A percentile compares a stretch with the other conserved stretches of the same genome.
phyloP scores from a whole-genome alignment of 2,888 invertebrate species.

The Pseudococcus longispinus region DNA sequence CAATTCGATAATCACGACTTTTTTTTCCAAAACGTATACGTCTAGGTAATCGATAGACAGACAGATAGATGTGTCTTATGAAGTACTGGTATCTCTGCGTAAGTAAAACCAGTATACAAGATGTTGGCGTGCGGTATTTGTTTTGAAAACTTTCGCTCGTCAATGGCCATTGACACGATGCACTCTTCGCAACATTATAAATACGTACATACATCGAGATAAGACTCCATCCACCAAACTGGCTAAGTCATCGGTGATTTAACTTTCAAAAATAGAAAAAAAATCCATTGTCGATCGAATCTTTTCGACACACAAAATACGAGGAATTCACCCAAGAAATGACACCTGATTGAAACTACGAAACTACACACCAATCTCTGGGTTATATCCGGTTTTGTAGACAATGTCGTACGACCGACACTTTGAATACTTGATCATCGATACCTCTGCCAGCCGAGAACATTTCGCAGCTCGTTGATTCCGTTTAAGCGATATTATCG shows the following conservation, averaged over 20 bases:
- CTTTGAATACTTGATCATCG: no score
- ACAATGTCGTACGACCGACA: not conserved
- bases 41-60: no score
- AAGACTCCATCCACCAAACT: not conserved
- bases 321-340: no score
- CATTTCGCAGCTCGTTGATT: not conserved
- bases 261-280: not conserved
- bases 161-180: conserved; percentile 1
- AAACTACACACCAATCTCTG: not conserved
- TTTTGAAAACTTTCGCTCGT: not conserved
- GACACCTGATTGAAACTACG: not conserved
- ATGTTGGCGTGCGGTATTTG: not conserved
- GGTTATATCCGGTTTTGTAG: not conserved
- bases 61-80: not conserved
- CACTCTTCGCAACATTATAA: no score
- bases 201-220: no score
- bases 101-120: not conserved
- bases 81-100: not conserved
- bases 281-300: not conserved
- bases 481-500: not conserved
- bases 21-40: not conserved
- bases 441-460: not conserved
- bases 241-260: not conserved
- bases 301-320: not conserved
- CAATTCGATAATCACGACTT: not conserved